Percentiles rank a stretch among this genome's conserved stretches.
phyloP scores from a whole-genome alignment of 1,140 invertebrate species.

The Drosophila dunni region DNA sequence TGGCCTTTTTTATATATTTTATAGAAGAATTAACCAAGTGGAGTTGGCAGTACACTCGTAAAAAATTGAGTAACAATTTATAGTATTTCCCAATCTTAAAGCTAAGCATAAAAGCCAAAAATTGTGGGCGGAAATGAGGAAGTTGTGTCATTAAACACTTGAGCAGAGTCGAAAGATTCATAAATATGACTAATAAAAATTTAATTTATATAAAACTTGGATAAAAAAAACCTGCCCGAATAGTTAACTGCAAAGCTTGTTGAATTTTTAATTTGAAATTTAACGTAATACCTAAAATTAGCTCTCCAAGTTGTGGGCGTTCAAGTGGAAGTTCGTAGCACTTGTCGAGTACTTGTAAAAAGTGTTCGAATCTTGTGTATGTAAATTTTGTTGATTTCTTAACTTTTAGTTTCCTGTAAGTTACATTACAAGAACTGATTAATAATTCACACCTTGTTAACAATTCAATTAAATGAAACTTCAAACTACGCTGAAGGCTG shows the following conservation, averaged over 20 bases:
- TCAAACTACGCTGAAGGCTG: slow-evolving; percentile 1
- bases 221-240: too few species aligned
- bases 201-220: too few species aligned
- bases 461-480: slow-evolving; percentile 41
- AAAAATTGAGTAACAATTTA: too few species aligned
- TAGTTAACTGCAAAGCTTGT: neutral
- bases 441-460: slow-evolving; percentile 38
- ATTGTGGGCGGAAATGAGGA: neutral
- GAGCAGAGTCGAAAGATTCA: neutral
- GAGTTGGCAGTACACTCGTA: too few species aligned
- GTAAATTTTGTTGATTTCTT: slow-evolving; percentile 10
- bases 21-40: too few species aligned
- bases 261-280: neutral
- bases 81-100: too few species aligned
- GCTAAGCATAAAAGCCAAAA: neutral
- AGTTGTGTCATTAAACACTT: neutral
- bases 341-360: slow-evolving; percentile 1
- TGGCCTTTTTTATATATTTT: too few species aligned
- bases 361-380: neutral
- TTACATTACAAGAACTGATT: slow-evolving; percentile 11
- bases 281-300: neutral
- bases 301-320: neutral
- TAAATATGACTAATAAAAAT: too few species aligned
- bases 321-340: neutral
- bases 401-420: neutral